These are phyloP conservation scores for Silurus asotus DNA, from an alignment of 2,113 vertebrate genomes.

Conservation along the genomic window DNA sequence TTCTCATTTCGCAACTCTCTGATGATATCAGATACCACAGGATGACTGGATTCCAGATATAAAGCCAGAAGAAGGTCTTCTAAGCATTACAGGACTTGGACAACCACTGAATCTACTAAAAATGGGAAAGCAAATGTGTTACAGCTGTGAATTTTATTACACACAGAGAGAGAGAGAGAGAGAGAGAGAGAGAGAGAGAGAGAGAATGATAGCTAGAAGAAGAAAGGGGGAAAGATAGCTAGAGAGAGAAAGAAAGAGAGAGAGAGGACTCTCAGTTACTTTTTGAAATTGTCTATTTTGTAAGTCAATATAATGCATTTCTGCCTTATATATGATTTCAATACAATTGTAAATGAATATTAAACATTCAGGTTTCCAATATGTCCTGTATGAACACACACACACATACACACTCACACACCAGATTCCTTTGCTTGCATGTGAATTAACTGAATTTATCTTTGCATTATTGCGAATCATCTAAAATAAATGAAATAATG, in stretches of 20 bases:
- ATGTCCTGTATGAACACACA: neutral
- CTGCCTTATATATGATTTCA: neutral
- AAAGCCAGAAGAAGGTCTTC: neutral
- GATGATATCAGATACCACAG: neutral
- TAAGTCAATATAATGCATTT: neutral
- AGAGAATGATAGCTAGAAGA: neutral
- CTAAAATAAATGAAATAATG: neutral
- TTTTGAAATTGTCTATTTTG: neutral
- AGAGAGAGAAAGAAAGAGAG: neutral
- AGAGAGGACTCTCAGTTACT: neutral
- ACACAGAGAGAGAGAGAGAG: neutral
- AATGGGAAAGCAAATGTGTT: neutral
- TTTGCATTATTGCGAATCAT: neutral
- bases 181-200: neutral
- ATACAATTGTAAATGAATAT: neutral
- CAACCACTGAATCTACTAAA: neutral
- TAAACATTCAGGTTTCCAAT: neutral
- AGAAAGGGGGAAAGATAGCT: too few relatives aligned
- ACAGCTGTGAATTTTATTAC: constrained; percentile 5
- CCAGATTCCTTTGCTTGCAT: neutral
- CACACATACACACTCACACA: neutral
- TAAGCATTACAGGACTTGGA: neutral
- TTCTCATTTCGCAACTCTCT: neutral
- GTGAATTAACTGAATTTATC: neutral
- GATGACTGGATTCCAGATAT: neutral